Base-by-base conservation (phyloP, 2,113 vertebrate species). In the Leuciscus idus region DNA sequence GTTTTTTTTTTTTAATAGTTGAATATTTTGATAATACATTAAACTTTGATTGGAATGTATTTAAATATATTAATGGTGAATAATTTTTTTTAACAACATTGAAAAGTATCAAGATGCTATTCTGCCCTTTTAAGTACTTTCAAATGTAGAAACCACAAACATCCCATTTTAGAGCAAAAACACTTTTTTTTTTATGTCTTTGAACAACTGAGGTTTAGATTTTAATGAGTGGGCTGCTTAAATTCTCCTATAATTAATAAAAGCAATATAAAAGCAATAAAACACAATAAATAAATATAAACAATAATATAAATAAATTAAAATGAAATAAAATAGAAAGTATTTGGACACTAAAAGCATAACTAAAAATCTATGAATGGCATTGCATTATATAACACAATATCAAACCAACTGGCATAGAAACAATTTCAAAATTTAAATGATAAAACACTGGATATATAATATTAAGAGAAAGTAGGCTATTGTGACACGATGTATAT, bases 1-100 rank as follows among this genome's bases (percentile, higher is more conserved):
- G 6, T 26, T 48, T n/a, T 6, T 48, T 26, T 26, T 26, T 26
- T 26, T 7, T 2, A 13, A 64, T 33, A 64, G 17, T 48, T 85
- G 72, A 81, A 86, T 66, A 88, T 76, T 52, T 62, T 86, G 33
- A 78, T 83, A 68, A 92, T 91, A 89, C 89, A 91, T 93, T 91
- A 91, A 92, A 91, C 19, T 77, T 57, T 59, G 91, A 91, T 46
- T 75, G 11, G 52, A 88, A 80, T 74, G 59, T 46, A 46, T 30
- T 83, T 57, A 72, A n/a, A 43, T 43, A 72, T 72, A 72, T 72
- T 2, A 72, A 72, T n/a, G 9, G 23, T 73, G 26, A 86, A 81
- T 86, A 89, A 57, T 86, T 86, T 57, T 66, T 75, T 74, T 84
- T 66, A 80, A 66, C 48, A 74, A 86, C 39, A 57, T 10, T 23